A percentile compares a stretch with the other conserved stretches of the same genome.
These are phyloP conservation scores for Vandiemenella viatica DNA, from an alignment of 2,888 invertebrate species.

Conservation along the genomic window DNA sequence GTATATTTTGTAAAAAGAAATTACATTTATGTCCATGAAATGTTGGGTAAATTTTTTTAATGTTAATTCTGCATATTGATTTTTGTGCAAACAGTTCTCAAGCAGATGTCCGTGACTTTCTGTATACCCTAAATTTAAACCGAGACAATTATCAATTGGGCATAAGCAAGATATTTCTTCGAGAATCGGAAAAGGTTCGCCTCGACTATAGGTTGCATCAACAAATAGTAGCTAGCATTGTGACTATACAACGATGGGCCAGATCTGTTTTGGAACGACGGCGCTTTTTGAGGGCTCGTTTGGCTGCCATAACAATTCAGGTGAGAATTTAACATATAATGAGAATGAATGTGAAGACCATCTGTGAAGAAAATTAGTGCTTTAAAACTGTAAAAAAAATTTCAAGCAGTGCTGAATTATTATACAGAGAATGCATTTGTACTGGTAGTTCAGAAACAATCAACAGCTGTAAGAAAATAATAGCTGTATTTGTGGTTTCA, in stretches of 20 bases:
- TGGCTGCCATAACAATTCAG: slow-evolving; percentile 61
- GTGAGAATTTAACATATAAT: slow-evolving; percentile 5
- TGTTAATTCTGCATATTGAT: too few relatives aligned
- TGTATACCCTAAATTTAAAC: slow-evolving; percentile 69
- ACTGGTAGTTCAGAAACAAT: too few relatives aligned
- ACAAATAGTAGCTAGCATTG: slow-evolving; percentile 84
- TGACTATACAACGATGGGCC: slow-evolving; percentile 84
- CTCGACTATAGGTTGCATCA: slow-evolving; percentile 84
- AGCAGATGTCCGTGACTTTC: slow-evolving; percentile 69
- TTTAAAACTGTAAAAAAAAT: too few relatives aligned
- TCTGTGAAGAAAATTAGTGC: too few relatives aligned
- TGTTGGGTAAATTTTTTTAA: too few relatives aligned
- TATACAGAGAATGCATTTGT: too few relatives aligned
- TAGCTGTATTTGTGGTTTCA: too few relatives aligned
- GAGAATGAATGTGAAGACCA: too few relatives aligned
- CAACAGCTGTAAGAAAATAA: too few relatives aligned
- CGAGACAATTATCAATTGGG: slow-evolving; percentile 83
- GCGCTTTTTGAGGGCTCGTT: slow-evolving; percentile 56
- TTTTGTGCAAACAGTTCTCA: slow-evolving; percentile 46
- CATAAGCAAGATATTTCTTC: slow-evolving; percentile 78
- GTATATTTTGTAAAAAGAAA: neutral
- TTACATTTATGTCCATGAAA: too few relatives aligned
- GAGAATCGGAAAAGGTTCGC: slow-evolving; percentile 86
- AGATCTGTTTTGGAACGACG: slow-evolving; percentile 40
- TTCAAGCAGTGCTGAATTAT: too few relatives aligned